Conservation (phyloP, 2,888 invertebrate genomes). For the Brachylomia viminalis region DNA sequence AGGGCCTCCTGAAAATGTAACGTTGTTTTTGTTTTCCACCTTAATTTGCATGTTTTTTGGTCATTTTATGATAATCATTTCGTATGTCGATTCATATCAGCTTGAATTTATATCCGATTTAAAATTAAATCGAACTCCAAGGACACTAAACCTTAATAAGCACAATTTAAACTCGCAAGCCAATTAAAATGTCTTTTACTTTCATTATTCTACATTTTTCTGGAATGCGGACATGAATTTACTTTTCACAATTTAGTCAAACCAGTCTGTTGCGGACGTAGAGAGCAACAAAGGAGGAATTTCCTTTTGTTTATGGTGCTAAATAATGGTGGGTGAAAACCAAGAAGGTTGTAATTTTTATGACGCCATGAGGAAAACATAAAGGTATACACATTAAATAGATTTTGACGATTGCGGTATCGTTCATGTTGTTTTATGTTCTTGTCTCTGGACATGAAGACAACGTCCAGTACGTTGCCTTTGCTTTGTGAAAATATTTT, state of each 20-base stretch:
- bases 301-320: constrained; percentile 53
- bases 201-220: constrained; percentile 45
- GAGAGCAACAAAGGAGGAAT: constrained; percentile 48
- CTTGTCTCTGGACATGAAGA: constrained; percentile 30
- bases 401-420: constrained; percentile 59
- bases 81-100: background rate
- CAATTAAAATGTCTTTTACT: constrained; percentile 53
- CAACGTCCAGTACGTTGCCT: constrained; percentile 1
- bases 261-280: constrained; percentile 54
- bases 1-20: background rate
- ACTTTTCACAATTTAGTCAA: constrained; percentile 55
- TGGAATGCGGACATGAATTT: constrained; percentile 58
- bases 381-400: constrained; percentile 44
- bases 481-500: constrained; percentile 27
- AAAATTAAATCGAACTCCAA: background rate
- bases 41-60: background rate
- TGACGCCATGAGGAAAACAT: constrained; percentile 57
- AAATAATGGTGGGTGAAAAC: constrained; percentile 54
- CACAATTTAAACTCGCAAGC: constrained; percentile 16
- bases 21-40: background rate
- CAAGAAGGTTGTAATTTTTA: constrained; percentile 50
- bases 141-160: constrained; percentile 17
- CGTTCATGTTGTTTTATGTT: constrained; percentile 51
- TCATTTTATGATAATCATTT: background rate
- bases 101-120: constrained; percentile 3